Percentiles rank a stretch among this genome's conserved stretches.
These are phyloP conservation scores for Cotesia vestalis DNA, from an alignment of 1,140 invertebrate genomes.

Conservation along the genomic window DNA sequence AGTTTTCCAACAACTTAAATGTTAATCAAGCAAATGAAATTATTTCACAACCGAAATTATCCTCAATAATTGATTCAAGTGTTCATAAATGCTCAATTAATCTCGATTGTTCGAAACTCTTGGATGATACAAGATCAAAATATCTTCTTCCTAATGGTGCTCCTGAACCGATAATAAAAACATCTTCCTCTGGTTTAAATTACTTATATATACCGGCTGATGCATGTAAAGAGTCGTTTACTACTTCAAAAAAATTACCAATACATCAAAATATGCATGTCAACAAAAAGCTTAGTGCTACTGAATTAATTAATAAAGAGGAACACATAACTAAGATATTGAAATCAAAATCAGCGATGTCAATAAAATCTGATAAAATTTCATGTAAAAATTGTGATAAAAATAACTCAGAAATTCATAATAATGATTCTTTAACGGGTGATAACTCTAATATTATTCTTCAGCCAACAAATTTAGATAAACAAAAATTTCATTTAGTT, in stretches of 20 bases:
- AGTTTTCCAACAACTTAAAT: constrained; percentile 18
- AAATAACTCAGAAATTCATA: background rate
- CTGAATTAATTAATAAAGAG: constrained; percentile 34
- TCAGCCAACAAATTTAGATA: background rate
- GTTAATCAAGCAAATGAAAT: constrained; percentile 12
- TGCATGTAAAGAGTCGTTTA: constrained; percentile 36
- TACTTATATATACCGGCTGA: constrained; percentile 24
- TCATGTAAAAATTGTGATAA: background rate
- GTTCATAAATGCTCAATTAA: constrained; percentile 50
- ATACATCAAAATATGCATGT: constrained; percentile 8
- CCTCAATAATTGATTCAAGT: constrained; percentile 32
- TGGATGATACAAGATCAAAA: constrained; percentile 13
- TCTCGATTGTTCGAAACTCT: constrained; percentile 40
- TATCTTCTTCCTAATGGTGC: constrained; percentile 25
- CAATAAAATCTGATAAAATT: constrained; percentile 17
- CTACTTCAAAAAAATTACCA: constrained; percentile 7
- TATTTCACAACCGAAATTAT: constrained; percentile 32
- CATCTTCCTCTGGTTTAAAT: constrained; percentile 25
- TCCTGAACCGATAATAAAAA: constrained; percentile 27
- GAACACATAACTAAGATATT: constrained; percentile 22
- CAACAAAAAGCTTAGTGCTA: constrained; percentile 12
- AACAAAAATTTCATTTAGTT: constrained; percentile 9
- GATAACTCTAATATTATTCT: background rate
- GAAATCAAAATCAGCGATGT: constrained; percentile 28
- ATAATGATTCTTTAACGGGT: background rate